A percentile compares a stretch with the other conserved stretches of the same genome.
phyloP scores from a whole-genome alignment of 2,797 vertebrate species.

The Pitangus sulphuratus region DNA sequence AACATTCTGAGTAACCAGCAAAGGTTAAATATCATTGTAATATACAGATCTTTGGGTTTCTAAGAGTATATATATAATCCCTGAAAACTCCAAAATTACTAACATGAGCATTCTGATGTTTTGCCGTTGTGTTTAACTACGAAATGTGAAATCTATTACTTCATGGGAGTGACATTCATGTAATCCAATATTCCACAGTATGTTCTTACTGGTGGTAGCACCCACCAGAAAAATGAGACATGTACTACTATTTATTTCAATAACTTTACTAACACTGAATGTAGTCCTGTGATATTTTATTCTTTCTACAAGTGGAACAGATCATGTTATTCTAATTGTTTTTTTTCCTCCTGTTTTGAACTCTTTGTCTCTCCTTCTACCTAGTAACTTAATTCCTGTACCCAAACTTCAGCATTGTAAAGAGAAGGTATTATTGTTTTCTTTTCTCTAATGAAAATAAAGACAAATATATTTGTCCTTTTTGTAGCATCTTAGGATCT shows the following conservation, averaged over 20 bases:
- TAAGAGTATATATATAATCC: neutral
- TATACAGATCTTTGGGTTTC: neutral
- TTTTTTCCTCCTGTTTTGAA: neutral
- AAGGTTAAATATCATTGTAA: neutral
- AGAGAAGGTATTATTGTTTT: neutral
- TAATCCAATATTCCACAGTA: neutral
- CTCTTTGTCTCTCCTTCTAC: neutral
- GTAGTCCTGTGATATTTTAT: neutral
- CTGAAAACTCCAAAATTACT: neutral
- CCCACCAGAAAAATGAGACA: neutral
- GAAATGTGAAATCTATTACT: neutral
- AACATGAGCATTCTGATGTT: neutral
- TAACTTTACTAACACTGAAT: neutral
- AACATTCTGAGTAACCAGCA: neutral
- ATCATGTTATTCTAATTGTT: fast-evolving
- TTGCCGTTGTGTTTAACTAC: neutral
- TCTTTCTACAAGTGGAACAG: neutral
- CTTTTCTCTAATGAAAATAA: neutral
- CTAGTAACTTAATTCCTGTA: neutral
- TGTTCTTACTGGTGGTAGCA: neutral
- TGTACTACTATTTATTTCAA: neutral
- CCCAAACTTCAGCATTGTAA: neutral
- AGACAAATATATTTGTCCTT: neutral
- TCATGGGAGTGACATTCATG: neutral
- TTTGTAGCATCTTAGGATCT: neutral